phyloP scores from a whole-genome alignment of 2,113 vertebrate species.

The Limnothrissa miodon region DNA sequence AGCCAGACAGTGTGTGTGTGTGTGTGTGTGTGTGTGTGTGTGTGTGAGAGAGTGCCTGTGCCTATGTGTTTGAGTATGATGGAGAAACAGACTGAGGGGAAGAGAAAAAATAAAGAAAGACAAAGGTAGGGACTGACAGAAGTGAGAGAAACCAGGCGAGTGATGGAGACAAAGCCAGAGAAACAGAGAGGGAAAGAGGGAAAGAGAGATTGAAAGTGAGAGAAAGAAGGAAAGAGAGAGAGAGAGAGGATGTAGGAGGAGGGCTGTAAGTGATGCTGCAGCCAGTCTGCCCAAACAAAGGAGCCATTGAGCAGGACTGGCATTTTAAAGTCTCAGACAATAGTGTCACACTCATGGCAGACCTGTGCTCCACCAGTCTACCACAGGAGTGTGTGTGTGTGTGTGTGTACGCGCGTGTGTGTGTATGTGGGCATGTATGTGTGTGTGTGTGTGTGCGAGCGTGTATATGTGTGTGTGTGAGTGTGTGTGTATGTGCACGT shows the following conservation, averaged over 20 bases:
- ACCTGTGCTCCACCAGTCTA: background rate
- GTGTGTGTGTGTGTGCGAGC: background rate
- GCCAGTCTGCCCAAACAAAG: conserved; percentile 15
- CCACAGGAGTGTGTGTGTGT: background rate
- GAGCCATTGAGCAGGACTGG: background rate
- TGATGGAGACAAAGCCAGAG: background rate
- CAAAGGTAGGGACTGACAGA: background rate
- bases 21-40: background rate
- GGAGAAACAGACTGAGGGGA: background rate
- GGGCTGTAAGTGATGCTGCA: conserved; percentile 24
- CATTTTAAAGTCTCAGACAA: background rate
- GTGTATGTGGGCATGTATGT: background rate
- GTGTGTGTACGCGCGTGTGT: background rate
- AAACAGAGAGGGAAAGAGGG: background rate
- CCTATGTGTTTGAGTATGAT: background rate
- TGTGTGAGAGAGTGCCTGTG: background rate
- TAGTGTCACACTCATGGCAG: background rate
- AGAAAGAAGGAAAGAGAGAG: background rate
- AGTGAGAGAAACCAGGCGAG: too few species aligned
- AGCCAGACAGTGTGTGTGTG: background rate
- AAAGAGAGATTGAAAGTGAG: background rate
- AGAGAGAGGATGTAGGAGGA: background rate
- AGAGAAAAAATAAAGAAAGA: background rate
- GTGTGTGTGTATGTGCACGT: background rate
- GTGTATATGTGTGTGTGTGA: background rate